phyloP scores from a whole-genome alignment of 37 sponge, comb jelly and placozoan species.

The Petrosia ficiformis region DNA sequence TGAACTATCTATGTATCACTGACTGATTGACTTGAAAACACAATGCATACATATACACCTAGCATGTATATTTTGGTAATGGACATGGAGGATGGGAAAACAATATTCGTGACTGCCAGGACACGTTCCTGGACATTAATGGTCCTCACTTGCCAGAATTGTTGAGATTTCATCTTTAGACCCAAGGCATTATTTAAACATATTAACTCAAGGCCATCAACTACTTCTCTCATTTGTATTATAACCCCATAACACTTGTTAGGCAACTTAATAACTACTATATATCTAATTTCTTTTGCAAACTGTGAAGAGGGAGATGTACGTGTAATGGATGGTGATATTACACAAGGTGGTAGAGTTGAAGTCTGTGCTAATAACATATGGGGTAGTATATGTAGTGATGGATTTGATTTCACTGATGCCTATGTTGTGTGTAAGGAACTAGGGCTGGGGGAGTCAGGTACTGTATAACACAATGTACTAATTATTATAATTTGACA shows the following conservation, averaged over 20 bases:
- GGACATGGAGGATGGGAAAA: neutral
- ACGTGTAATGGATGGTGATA: neutral
- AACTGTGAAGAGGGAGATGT: neutral
- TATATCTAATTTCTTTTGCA: neutral
- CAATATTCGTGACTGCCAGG: neutral
- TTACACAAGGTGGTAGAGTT: neutral
- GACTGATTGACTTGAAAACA: too few relatives aligned
- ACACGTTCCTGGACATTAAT: too few relatives aligned
- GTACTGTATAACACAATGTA: neutral
- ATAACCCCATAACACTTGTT: too few relatives aligned
- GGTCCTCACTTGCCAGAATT: too few relatives aligned
- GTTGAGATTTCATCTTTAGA: too few relatives aligned
- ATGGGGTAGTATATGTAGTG: conserved; percentile 6
- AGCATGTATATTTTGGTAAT: neutral
- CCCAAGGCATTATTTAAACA: too few relatives aligned
- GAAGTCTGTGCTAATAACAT: conserved; percentile 8
- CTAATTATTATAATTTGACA: neutral
- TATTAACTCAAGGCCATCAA: too few relatives aligned
- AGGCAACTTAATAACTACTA: too few relatives aligned
- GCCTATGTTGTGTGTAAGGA: neutral
- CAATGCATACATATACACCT: too few relatives aligned
- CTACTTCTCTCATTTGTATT: too few relatives aligned
- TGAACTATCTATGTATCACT: too few relatives aligned
- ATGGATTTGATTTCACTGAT: neutral
- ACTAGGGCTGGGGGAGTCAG: neutral